phyloP scores from a whole-genome alignment of 2,888 invertebrate species.

The Noctuana brunneofusca region DNA sequence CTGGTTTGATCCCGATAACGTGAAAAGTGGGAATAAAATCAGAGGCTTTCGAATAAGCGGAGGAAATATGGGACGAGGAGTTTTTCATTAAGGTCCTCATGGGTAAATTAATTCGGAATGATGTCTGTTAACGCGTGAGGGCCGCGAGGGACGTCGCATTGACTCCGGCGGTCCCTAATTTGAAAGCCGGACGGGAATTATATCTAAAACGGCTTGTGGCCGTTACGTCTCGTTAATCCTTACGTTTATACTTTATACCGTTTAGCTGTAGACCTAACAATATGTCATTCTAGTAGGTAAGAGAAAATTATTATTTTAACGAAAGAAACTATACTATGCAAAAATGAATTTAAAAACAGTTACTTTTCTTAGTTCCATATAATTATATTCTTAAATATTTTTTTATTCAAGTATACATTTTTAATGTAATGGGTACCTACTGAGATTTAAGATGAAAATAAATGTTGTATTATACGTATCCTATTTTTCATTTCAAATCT shows the following conservation, averaged over 20 bases:
- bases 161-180: conserved; percentile 21
- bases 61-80: conserved; percentile 16
- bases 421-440: too few relatives aligned
- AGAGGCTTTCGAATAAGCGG: conserved; percentile 8
- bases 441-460: too few relatives aligned
- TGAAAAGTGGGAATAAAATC: conserved; percentile 18
- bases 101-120: conserved; percentile 49
- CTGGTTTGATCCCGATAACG: conserved; percentile 3
- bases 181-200: conserved; percentile 16
- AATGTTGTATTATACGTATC: too few relatives aligned
- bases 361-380: too few relatives aligned
- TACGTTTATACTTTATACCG: conserved; percentile 3
- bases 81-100: conserved; percentile 49
- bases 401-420: too few relatives aligned
- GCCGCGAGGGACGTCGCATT: conserved; percentile 30
- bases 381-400: too few relatives aligned
- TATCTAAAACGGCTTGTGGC: conserved; percentile 14
- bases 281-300: neutral
- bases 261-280: neutral
- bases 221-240: neutral
- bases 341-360: too few relatives aligned
- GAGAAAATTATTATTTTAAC: neutral
- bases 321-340: too few relatives aligned
- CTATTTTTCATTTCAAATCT: too few relatives aligned
- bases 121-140: conserved; percentile 46